A percentile compares a stretch with the other conserved stretches of the same genome.
phyloP scores from a whole-genome alignment of 53 echinoderm and acorn worm genomes.

The Hippasteria phrygiana region DNA sequence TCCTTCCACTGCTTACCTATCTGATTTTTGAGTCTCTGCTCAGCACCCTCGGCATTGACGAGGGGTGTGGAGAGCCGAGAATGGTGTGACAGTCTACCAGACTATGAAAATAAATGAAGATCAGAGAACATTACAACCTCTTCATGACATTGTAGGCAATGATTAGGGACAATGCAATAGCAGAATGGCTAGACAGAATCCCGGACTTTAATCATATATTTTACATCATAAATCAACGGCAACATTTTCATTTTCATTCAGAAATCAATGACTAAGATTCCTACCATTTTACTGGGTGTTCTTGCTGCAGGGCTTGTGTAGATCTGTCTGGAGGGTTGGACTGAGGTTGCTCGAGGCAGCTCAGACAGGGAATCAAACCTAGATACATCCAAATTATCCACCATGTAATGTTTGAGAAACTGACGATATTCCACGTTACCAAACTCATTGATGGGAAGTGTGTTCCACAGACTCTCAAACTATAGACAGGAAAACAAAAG shows the following conservation, averaged over 20 bases:
- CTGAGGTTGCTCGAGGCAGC: slow-evolving; percentile 48
- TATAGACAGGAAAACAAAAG: slow-evolving; percentile 31
- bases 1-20: slow-evolving; percentile 90
- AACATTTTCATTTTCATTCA: neutral
- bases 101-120: slow-evolving; percentile 31
- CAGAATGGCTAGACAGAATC: no score
- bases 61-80: slow-evolving; percentile 84
- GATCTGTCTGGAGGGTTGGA: slow-evolving; percentile 41
- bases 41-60: slow-evolving; percentile 90
- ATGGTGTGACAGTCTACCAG: slow-evolving; percentile 47
- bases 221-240: no score
- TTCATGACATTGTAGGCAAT: no score
- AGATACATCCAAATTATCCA: slow-evolving; percentile 50
- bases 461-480: slow-evolving; percentile 92
- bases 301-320: slow-evolving; percentile 58
- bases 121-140: neutral
- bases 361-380: slow-evolving; percentile 5
- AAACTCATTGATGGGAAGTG: slow-evolving; percentile 86
- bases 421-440: slow-evolving; percentile 86
- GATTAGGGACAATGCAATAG: no score
- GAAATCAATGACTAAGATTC: neutral
- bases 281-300: slow-evolving; percentile 61
- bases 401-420: slow-evolving; percentile 80
- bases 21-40: slow-evolving; percentile 83
- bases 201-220: no score